Percentiles rank a stretch among this genome's conserved stretches.
Evolutionary conservation across 2,113 vertebrate genomes (phyloP).

Genomic region (Otolemur garnettii): DNA sequence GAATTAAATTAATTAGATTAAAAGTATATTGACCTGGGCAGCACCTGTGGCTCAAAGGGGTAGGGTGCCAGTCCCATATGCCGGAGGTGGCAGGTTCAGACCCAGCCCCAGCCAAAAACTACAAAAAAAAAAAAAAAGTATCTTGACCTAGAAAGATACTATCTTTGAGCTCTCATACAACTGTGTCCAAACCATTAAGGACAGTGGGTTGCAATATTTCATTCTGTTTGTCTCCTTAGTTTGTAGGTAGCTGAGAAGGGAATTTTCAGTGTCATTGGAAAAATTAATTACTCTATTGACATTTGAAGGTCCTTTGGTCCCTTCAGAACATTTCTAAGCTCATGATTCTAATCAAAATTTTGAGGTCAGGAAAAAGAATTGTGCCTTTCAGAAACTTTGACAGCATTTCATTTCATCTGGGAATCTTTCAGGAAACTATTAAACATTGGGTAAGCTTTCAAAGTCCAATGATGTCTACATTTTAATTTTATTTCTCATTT

Average conservation of each 20-base stretch:
- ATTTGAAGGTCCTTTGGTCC: neutral
- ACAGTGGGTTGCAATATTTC: slow-evolving; percentile 5
- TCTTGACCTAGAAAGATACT: slow-evolving; percentile 36
- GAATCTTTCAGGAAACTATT: slow-evolving; percentile 23
- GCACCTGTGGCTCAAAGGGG: no score
- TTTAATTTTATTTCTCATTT: slow-evolving; percentile 43
- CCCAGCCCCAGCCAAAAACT: no score
- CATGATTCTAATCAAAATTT: neutral
- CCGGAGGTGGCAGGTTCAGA: no score
- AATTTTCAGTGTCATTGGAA: neutral
- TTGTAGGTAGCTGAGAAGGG: neutral
- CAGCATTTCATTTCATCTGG: neutral
- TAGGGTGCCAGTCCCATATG: no score
- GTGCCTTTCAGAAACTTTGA: slow-evolving; percentile 17
- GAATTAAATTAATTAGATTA: neutral
- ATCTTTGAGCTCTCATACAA: slow-evolving; percentile 9
- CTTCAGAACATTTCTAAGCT: slow-evolving; percentile 42
- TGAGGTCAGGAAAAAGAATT: neutral
- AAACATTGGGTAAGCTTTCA: slow-evolving; percentile 7
- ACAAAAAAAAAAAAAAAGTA: neutral
- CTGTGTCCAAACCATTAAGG: slow-evolving; percentile 29
- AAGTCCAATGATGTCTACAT: slow-evolving; percentile 9
- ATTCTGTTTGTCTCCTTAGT: slow-evolving; percentile 7
- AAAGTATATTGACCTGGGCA: no score
- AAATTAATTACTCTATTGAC: neutral